Evolutionary conservation across 2,113 vertebrate species (phyloP), one percentile per base, ranked within the genome.

Genomic region (Silurus meridionalis): DNA sequence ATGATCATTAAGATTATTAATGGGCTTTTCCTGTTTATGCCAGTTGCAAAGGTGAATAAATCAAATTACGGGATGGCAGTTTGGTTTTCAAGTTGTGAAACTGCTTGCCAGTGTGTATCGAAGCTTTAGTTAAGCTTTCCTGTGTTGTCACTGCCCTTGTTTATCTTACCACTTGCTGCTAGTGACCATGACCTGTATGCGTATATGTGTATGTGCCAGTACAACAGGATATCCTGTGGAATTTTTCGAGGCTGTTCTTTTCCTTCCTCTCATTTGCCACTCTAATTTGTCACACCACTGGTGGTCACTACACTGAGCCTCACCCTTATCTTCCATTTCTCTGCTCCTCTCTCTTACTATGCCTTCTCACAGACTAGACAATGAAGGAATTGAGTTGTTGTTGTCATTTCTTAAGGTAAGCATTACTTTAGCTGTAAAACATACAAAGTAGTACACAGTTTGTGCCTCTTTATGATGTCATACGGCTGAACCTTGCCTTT

Each of bases 381-480:
- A 95, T 0, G 98, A 99, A 94, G 98, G 98, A 93, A 97, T 98
- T 83, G 98, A 99, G 90, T 92, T 99, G 94, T 95, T 99, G 95
- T 95, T 96, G 37, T 94, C 95, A 85, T 99, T 99, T 93, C 96
- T 99, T 93, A 97, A 96, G 92, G 97, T 97, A 94, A 95, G 79
- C 50, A 28, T 37, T 3, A 37, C 52, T 25, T 77, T 1, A 25
- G n/a, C 10, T 57, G 57, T 63, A 19, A 83, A 23, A 28, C 37
- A 19, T 25, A 60, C 53, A 46, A 23, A 50, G 15, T 6, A 9
- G 23, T 10, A 74, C 28, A 37, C 50, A 23, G 6, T 21, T 25
- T 1, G 58, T 60, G 74, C 37, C 17, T 25, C n/a, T 52, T n/a
- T n/a, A 25, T 64, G 79, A 74, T 48, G 28, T 80, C 78, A 80